A percentile compares a stretch with the other conserved stretches of the same genome.
Evolutionary conservation across 1,140 invertebrate species (phyloP).

Genomic region (Drosophila dunni): DNA sequence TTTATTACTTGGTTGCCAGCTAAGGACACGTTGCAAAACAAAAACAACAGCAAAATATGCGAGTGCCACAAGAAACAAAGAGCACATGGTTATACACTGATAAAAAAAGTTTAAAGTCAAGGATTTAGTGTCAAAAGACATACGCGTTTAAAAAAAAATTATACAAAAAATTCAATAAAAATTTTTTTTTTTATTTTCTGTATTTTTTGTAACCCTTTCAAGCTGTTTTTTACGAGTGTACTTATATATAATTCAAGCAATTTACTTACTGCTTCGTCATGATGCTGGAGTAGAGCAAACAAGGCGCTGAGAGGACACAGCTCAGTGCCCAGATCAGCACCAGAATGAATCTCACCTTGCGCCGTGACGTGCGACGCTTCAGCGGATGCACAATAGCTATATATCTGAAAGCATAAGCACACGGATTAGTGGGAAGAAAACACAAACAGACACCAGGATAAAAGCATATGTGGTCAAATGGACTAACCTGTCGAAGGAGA

Average conservation of each 20-base stretch:
- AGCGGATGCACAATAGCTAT: slow-evolving; percentile 96
- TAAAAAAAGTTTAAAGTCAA: too few relatives aligned
- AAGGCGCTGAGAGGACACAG: slow-evolving; percentile 91
- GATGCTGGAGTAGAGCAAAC: slow-evolving; percentile 92
- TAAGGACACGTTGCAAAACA: slow-evolving; percentile 8
- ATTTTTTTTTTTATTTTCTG: too few relatives aligned
- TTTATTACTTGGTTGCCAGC: slow-evolving; percentile 32
- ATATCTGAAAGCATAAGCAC: slow-evolving; percentile 88
- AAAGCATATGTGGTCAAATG: background rate
- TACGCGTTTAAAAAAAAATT: too few relatives aligned
- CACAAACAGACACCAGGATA: too few relatives aligned
- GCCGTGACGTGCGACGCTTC: slow-evolving; percentile 92
- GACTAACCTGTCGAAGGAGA: slow-evolving; percentile 92
- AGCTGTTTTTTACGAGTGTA: too few relatives aligned
- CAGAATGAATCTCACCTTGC: slow-evolving; percentile 91
- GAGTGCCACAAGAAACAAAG: background rate
- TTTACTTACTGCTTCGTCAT: slow-evolving; percentile 89
- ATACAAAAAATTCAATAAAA: too few relatives aligned
- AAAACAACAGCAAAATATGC: slow-evolving; percentile 34
- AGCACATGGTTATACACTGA: background rate
- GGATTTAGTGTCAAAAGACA: too few relatives aligned
- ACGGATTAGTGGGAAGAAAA: slow-evolving; percentile 2
- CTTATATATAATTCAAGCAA: slow-evolving; percentile 31
- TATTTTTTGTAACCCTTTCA: too few relatives aligned
- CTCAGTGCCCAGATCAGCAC: slow-evolving; percentile 93